A percentile compares a stretch with the other conserved stretches of the same genome.
phyloP scores from a whole-genome alignment of 2,113 vertebrate species.

The Odontesthes bonariensis region DNA sequence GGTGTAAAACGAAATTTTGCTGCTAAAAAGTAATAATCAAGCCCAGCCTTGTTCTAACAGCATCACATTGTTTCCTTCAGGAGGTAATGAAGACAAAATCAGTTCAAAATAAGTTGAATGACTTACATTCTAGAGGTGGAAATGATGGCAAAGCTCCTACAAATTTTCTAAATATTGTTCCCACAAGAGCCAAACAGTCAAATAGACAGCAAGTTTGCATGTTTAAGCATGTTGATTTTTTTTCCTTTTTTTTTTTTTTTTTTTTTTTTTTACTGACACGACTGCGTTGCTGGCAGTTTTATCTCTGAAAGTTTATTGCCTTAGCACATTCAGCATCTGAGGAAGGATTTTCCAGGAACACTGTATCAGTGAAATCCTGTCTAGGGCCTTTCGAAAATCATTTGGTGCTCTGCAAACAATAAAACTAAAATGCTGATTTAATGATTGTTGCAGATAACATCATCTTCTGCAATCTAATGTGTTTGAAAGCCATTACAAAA shows the following conservation, averaged over 20 bases:
- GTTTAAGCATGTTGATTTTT: neutral
- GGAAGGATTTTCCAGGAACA: conserved; percentile 12
- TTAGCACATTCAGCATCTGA: conserved; percentile 22
- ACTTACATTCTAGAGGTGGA: neutral
- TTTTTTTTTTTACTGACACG: neutral
- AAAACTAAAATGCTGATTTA: conserved; percentile 49
- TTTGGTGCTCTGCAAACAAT: conserved; percentile 19
- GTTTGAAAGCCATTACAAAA: conserved; percentile 33
- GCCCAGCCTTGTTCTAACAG: too few species aligned
- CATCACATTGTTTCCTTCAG: neutral
- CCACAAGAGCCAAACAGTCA: neutral
- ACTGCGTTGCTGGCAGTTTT: conserved; percentile 17
- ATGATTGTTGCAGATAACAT: conserved; percentile 36
- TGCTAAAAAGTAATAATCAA: too few species aligned
- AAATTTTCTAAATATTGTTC: neutral
- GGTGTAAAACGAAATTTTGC: too few species aligned
- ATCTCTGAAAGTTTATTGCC: conserved; percentile 28
- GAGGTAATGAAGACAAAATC: neutral
- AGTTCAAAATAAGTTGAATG: neutral
- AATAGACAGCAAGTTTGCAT: neutral
- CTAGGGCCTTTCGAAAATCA: conserved; percentile 1
- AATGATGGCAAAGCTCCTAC: neutral
- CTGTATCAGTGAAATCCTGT: conserved; percentile 23
- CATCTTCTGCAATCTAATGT: conserved; percentile 22
- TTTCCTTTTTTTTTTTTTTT: neutral